A percentile compares a stretch with the other conserved stretches of the same genome.
phyloP scores from a whole-genome alignment of 1,140 invertebrate genomes.

The Trachymyrmex septentrionalis region DNA sequence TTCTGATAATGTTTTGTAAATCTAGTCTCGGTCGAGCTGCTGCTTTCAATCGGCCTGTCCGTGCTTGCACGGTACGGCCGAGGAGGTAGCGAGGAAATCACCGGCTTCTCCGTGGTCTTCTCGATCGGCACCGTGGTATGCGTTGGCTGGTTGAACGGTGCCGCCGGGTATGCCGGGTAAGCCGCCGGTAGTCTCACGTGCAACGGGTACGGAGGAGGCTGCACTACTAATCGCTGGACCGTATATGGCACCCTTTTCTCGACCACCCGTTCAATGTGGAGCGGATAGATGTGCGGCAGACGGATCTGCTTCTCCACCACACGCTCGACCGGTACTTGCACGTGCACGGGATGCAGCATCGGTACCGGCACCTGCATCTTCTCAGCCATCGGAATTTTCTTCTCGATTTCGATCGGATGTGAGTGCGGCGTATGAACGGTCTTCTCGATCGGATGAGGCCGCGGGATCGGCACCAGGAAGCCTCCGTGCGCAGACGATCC shows the following conservation, averaged over 20 bases:
- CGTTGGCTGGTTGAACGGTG: background rate
- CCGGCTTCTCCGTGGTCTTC: slow-evolving; percentile 87
- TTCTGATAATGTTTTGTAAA: slow-evolving; percentile 22
- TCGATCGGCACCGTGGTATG: slow-evolving; percentile 83
- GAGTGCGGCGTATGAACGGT: slow-evolving; percentile 72
- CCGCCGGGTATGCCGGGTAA: background rate
- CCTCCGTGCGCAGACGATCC: slow-evolving; percentile 12
- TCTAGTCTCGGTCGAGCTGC: background rate
- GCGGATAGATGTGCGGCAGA: slow-evolving; percentile 85
- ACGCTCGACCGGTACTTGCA: slow-evolving; percentile 72
- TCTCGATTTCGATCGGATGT: slow-evolving; percentile 85
- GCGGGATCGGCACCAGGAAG: slow-evolving; percentile 55
- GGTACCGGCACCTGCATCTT: slow-evolving; percentile 77
- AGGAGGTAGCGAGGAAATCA: slow-evolving; percentile 79
- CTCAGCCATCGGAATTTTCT: slow-evolving; percentile 81
- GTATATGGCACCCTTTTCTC: slow-evolving; percentile 82
- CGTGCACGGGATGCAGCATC: slow-evolving; percentile 73
- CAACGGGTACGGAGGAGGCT: slow-evolving; percentile 81
- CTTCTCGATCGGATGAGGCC: slow-evolving; percentile 68
- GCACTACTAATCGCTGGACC: slow-evolving; percentile 83
- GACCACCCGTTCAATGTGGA: slow-evolving; percentile 86
- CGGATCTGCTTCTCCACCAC: slow-evolving; percentile 87
- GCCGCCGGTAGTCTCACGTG: slow-evolving; percentile 77
- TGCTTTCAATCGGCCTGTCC: slow-evolving; percentile 57
- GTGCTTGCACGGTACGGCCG: slow-evolving; percentile 80